phyloP scores from a whole-genome alignment of 64 coral and sea anemone genomes.

The Catalaphyllia jardinei region DNA sequence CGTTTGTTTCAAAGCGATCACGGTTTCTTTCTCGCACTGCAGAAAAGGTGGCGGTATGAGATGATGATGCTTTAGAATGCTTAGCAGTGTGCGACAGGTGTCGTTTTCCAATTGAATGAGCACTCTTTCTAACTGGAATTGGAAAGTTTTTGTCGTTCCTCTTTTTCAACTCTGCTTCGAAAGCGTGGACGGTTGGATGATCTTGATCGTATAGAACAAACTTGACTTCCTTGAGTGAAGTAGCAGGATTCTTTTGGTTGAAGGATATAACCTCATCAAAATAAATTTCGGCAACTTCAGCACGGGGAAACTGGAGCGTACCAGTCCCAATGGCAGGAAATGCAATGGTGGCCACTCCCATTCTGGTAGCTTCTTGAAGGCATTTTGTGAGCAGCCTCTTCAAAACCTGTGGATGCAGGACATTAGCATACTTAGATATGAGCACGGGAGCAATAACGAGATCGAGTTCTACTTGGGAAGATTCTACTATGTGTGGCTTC shows the following conservation, averaged over 20 bases:
- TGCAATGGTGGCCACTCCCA: conserved; percentile 26
- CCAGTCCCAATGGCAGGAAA: conserved; percentile 83
- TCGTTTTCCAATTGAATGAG: neutral
- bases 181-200: conserved; percentile 33
- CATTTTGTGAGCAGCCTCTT: conserved; percentile 1
- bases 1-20: conserved; percentile 22
- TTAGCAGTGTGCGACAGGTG: neutral
- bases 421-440: too few species aligned
- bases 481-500: too few species aligned
- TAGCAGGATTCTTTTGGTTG: neutral
- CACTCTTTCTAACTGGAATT: neutral
- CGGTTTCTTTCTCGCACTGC: conserved; percentile 12
- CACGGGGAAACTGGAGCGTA: conserved; percentile 39
- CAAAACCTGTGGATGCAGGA: neutral
- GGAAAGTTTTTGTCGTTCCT: neutral
- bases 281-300: conserved; percentile 55
- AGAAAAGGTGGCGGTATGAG: neutral
- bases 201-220: conserved; percentile 68
- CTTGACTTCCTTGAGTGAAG: conserved; percentile 35
- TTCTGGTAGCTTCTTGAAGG: conserved; percentile 35
- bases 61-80: neutral
- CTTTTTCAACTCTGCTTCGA: conserved; percentile 58
- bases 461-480: too few species aligned
- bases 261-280: conserved; percentile 58
- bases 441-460: too few species aligned